Evolutionary conservation across 2,888 invertebrate species (phyloP), one percentile per base, ranked within the genome.

Genomic region (Meteorus colon): DNA sequence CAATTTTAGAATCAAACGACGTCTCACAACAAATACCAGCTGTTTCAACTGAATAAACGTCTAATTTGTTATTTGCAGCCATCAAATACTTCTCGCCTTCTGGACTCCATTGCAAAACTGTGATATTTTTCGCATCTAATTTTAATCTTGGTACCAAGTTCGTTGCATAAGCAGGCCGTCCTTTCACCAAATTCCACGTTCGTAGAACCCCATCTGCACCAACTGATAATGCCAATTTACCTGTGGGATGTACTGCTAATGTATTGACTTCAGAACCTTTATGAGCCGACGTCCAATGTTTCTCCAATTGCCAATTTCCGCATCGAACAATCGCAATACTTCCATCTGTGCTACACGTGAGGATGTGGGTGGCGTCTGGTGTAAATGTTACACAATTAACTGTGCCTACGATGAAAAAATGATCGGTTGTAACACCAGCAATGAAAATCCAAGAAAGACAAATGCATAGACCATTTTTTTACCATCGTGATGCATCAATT

Each of bases 141-240:
- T 87, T 89, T 77, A 88, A 81, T 55, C 85, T 84, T 1, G 88
- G 85, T 19, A 94, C 93, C 45, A 98, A 91, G 89, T 97, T 97
- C n/a, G 95, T 96, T 0, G 95, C 94, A 88, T 96, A 98, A 0
- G 97, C 98, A 82, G 94, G 94, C 77, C 97, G 92, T 0, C 98
- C 98, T 89, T 97, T 97, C 0, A 98, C 92, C 78, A 98, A 91
- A 91, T 98, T 98, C 98, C 98, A 98, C 3, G 98, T 98, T 84
- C 95, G 91, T 65, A 98, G 89, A 5, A 95, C 94, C 82, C 93
- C 93, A 89, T 98, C 98, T 68, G 93, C 93, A 19, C 97, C 97
- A 55, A 97, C 92, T 14, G 97, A 95, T 10, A 98, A 90, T 0
- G 97, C 96, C 80, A 98, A 86, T 90, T 97, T 97, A 16, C 97